phyloP scores from a whole-genome alignment of 2,113 vertebrate genomes.

The Oreotrochilus melanogaster region DNA sequence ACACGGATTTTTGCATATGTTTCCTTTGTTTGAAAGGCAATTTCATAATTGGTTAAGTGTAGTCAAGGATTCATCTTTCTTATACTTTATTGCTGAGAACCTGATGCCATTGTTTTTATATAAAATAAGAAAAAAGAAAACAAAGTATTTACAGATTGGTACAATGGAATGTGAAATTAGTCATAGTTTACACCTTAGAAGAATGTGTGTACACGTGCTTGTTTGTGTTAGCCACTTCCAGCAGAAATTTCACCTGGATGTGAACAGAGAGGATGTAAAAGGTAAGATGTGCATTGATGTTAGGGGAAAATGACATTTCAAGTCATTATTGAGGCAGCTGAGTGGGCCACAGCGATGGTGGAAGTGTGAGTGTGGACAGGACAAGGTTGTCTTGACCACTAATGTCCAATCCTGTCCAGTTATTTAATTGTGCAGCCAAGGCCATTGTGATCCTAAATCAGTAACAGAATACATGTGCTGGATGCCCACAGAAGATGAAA shows the following conservation, averaged over 20 bases:
- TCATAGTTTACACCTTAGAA: conserved; percentile 80
- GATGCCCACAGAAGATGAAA: neutral
- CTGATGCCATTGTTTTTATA: conserved; percentile 79
- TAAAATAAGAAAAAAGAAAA: conserved; percentile 57
- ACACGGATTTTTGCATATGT: conserved; percentile 83
- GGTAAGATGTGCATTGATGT: neutral
- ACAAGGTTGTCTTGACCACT: neutral
- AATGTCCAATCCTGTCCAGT: conserved; percentile 3
- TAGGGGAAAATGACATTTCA: neutral
- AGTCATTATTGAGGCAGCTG: neutral
- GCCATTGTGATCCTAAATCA: neutral
- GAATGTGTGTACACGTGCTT: conserved; percentile 71
- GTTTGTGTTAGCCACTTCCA: conserved; percentile 66
- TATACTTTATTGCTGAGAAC: conserved; percentile 78
- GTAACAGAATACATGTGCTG: neutral
- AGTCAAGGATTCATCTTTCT: conserved; percentile 80
- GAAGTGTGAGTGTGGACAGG: neutral
- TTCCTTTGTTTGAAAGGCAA: conserved; percentile 80
- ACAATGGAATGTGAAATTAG: conserved; percentile 81
- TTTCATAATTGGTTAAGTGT: conserved; percentile 81
- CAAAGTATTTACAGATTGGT: conserved; percentile 73
- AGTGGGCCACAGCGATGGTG: neutral
- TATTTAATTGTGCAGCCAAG: conserved; percentile 28
- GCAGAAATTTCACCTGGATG: conserved; percentile 37
- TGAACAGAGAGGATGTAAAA: conserved; percentile 50